Conservation (phyloP, 1,140 invertebrate genomes). For the Gryllus bimaculatus region DNA sequence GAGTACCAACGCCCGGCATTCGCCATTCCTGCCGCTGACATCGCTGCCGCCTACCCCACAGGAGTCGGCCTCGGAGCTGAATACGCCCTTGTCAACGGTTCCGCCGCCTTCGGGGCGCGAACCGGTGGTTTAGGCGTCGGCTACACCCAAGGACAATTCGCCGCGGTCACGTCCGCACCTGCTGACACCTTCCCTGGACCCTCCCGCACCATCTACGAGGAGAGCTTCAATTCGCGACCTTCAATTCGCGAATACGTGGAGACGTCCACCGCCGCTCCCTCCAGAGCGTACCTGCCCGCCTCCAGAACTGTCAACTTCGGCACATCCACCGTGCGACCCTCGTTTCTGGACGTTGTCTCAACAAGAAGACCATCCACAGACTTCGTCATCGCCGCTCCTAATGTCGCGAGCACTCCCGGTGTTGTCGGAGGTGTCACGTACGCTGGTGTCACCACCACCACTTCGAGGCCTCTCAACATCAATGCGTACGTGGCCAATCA, state of each 20-base stretch:
- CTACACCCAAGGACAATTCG: neutral
- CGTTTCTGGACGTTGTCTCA: slow-evolving; percentile 10
- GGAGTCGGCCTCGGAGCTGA: neutral
- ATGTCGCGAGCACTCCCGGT: neutral
- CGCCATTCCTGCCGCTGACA: neutral
- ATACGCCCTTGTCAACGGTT: neutral
- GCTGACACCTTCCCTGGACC: neutral
- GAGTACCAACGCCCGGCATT: neutral
- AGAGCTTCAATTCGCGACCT: neutral
- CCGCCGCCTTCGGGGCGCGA: too few relatives aligned
- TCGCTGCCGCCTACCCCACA: neutral
- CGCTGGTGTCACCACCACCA: neutral
- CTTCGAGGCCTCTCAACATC: neutral
- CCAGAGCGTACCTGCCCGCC: neutral
- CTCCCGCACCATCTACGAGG: neutral
- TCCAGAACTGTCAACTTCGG: neutral
- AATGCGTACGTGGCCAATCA: neutral
- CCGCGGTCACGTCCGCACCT: neutral
- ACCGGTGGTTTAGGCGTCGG: neutral
- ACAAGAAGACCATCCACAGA: neutral
- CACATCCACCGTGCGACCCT: neutral
- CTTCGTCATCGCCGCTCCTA: slow-evolving; percentile 14
- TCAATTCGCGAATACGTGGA: neutral
- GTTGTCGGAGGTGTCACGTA: neutral
- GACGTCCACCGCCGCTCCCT: neutral